Evolutionary conservation across 2,888 invertebrate species (phyloP).

Genomic region (Ellobium chinense): DNA sequence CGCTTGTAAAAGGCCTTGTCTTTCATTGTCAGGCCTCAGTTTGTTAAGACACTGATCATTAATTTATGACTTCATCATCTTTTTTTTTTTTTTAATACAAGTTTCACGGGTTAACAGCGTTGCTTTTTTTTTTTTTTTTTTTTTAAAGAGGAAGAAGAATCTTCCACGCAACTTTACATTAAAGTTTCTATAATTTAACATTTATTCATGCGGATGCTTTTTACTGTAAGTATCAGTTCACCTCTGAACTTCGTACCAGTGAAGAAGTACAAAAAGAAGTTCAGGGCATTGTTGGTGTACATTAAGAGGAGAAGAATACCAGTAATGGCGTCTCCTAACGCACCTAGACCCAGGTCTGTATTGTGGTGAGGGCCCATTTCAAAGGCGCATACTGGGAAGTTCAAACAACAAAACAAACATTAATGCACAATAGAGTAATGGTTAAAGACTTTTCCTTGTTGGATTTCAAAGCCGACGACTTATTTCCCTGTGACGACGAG

Average conservation of each 20-base stretch:
- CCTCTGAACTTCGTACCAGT: constrained; percentile 8
- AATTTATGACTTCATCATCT: no score
- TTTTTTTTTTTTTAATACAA: no score
- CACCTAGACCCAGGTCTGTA: neutral
- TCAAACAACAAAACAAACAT: neutral
- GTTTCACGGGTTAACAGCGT: no score
- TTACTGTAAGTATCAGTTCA: no score
- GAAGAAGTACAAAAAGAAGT: constrained; percentile 5
- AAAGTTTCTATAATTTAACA: no score
- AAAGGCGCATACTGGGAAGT: neutral
- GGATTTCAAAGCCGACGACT: neutral
- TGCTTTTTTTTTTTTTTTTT: no score
- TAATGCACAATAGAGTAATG: constrained; percentile 2
- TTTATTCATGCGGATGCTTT: no score
- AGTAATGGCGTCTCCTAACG: neutral
- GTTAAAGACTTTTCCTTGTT: constrained; percentile 8
- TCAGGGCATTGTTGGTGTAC: constrained; percentile 6
- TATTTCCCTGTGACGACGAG: neutral
- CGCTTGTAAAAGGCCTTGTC: no score
- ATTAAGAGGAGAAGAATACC: neutral
- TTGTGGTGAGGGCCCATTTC: neutral
- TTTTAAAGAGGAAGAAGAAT: no score
- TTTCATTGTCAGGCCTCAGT: no score
- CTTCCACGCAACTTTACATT: no score
- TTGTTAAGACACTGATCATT: no score